Base-by-base conservation (phyloP, 2,888 invertebrate species). In the Drosophila macrospina region DNA sequence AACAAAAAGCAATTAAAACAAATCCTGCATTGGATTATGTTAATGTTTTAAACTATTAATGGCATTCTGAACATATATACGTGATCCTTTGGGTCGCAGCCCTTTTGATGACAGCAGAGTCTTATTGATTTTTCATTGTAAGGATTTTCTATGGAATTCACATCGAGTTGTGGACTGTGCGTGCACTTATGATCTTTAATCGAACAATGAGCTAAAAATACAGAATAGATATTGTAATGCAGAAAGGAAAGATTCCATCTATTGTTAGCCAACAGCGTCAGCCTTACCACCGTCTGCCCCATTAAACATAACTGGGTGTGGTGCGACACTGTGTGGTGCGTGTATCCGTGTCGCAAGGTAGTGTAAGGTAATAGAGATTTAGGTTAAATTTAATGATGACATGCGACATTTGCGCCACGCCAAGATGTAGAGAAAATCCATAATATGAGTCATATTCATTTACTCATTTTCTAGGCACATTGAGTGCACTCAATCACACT, bases 381-480 rank as follows among this genome's bases (percentile, higher is more conserved):
- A 79, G 88, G 87, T 88, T 89, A 89, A 79, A 80, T 74, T 77
- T 78, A 84, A 87, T 87, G 88, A 84, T 82, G 86, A 85, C 85
- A 89, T 89, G 88, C 88, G 83, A 80, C 81, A 82, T 77, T 77
- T 44, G 55, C 50, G 69, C 52, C 72, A 67, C 51, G 36, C 47
- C 42, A 61, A 65, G 73, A 59, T 54, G 47, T 20, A 20, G 48
- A 77, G 66, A 78, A 85, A 88, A 86, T 84, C 86, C 73, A 86
- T 86, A 86, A 52, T 69, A 86, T 88, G 85, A 86, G 54, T 86
- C 85, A 85, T 71, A 50, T 50, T 59, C 20, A 42, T 28, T 52
- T 11, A 34, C 10, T 30, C 30, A 15, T 28, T 7, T 5, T 28
- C 28, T 28, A 6, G 6, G 51, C 20, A 13, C 20, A 2, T 20